Evolutionary conservation across 2,888 invertebrate species (phyloP).

Genomic region (Matsumyia berberina): DNA sequence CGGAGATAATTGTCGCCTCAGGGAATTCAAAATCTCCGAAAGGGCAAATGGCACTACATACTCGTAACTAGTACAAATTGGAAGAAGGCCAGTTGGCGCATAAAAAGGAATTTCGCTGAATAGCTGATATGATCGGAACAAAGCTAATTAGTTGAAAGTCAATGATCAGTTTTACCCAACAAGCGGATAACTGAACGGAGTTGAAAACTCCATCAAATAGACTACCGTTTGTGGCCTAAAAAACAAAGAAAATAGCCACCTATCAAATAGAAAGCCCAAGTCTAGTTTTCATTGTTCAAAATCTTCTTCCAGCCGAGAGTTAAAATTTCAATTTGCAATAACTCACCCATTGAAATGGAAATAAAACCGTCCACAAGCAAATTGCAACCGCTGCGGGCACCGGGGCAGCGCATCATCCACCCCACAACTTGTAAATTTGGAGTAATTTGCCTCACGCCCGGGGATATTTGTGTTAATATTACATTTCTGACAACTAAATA

Average conservation of each 20-base stretch:
- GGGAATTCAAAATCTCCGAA: neutral
- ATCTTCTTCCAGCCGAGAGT: neutral
- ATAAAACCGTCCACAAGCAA: constrained; percentile 19
- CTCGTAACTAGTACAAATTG: neutral
- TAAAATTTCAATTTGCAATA: constrained; percentile 39
- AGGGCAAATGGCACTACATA: neutral
- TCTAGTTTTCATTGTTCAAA: no score
- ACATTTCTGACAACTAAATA: constrained; percentile 71
- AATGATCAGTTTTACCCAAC: no score
- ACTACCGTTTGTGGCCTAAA: no score
- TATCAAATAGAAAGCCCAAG: no score
- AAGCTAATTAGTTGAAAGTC: no score
- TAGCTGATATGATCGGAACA: no score
- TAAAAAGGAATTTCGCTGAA: no score
- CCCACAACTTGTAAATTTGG: constrained; percentile 46
- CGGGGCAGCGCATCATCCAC: neutral
- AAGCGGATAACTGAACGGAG: no score
- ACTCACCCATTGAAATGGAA: constrained; percentile 15
- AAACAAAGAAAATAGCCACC: no score
- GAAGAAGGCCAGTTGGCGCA: neutral
- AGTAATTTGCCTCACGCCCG: constrained; percentile 48
- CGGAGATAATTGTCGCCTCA: constrained; percentile 4
- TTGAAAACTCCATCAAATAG: no score
- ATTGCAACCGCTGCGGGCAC: neutral
- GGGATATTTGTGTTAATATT: constrained; percentile 62